Evolutionary conservation across 2,888 invertebrate species (phyloP), one percentile per base, ranked within the genome.

Genomic region (Platycheirus rosarum): DNA sequence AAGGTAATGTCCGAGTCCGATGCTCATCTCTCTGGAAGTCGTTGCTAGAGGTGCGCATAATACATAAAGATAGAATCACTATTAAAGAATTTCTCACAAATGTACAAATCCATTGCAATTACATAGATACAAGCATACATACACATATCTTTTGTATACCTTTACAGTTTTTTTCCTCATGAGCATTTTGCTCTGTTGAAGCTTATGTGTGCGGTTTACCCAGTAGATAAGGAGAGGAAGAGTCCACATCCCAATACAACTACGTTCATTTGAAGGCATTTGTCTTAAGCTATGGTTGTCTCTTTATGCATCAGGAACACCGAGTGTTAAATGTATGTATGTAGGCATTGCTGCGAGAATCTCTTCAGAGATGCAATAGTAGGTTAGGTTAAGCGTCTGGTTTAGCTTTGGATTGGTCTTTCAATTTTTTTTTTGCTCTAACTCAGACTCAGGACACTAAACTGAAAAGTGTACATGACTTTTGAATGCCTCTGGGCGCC

Each of bases 401-500:
- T 42, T 65, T 16, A 55, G 37, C 26, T 26, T 60, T 40, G 13
- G 23, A 26, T 51, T 35, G 73, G 66, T 60, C 49, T 78, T 73
- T 78, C 44, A 18, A 49, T 18, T 73, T 78, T 51, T 66, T 80
- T 66, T 44, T 68, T 60, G 60, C 40, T 42, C 60, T 29, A 65
- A 74, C 62, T 63, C 29, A 48, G 51, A 74, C 62, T 63, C 29
- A 48, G 51, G 46, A 69, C 70, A 65, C 51, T 75, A 53, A 66
- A 66, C 73, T 68, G 78, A 77, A 74, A 84, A 51, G 74, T 78
- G 69, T 65, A 85, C 71, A 82, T 85, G 79, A 82, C 84, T 85
- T 85, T 84, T 85, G 66, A 84, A 84, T 86, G 86, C 85, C 86
- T 80, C 79, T 84, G 85, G 86, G 86, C 86, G 86, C 86, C 86